Conservation (phyloP, 2,797 vertebrate genomes). For the Coracias cyanogaster region DNA sequence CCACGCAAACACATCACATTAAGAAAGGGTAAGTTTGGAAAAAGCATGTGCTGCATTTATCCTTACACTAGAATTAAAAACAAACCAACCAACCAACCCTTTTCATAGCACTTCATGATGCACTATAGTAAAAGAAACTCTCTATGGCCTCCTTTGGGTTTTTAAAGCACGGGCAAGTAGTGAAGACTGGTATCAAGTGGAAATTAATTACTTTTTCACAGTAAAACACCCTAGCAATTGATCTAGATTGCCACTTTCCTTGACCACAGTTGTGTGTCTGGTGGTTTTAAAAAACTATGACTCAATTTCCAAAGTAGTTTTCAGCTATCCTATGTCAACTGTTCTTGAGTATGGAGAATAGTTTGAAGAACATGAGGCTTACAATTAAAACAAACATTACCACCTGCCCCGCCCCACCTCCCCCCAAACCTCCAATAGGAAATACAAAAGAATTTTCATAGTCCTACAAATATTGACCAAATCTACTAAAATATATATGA, state of each 20-base stretch:
- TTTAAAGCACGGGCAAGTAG: not conserved
- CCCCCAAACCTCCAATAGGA: not conserved
- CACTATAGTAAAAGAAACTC: not conserved
- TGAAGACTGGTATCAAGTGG: slow-evolving; percentile 24
- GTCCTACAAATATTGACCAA: not conserved
- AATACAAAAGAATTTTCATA: not conserved
- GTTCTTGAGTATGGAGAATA: not conserved
- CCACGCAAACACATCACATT: not conserved
- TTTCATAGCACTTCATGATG: not conserved
- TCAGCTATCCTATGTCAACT: not conserved
- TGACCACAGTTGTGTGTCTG: not conserved
- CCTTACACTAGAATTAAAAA: not conserved
- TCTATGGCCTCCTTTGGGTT: not conserved
- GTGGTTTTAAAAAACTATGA: not conserved
- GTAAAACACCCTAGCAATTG: not conserved
- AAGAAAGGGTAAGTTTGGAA: not conserved
- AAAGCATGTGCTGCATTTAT: not conserved
- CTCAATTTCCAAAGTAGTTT: not conserved
- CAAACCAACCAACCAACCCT: not conserved
- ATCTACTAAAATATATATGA: not conserved
- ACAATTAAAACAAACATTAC: not conserved
- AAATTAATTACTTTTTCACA: not conserved
- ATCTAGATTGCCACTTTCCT: not conserved
- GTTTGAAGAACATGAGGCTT: not conserved
- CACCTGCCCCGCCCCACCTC: rapidly evolving